Evolutionary conservation across 1,140 invertebrate species (phyloP), one percentile per base, ranked within the genome.

Genomic region (Procambarus virginalis): DNA sequence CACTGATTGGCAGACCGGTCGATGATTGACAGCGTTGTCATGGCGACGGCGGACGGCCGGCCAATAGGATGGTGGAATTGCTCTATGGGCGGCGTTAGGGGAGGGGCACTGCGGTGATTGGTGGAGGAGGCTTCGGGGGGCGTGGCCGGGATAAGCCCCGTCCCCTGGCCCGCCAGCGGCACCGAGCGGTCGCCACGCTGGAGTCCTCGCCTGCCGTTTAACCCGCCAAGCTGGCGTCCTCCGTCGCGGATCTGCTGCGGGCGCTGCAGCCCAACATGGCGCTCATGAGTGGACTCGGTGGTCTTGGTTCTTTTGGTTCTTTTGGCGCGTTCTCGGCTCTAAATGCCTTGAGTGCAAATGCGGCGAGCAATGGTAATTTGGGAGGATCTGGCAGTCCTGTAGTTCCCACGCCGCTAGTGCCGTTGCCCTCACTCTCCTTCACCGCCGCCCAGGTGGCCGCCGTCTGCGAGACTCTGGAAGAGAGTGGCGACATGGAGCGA

Each of bases 401-500:
- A 92, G 95, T 96, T 90, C 96, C 96, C 88, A 97, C 96, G 84
- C 97, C 97, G 45, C 95, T 98, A 94, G 96, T 98, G 94, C 97
- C 97, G 60, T 94, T 98, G 92, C 97, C 97, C 73, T 98, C 97
- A 78, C 94, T 98, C 55, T 98, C 97, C 93, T 98, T 98, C 95
- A 97, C 97, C 92, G 97, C 98, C 82, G 95, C 96, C 81, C 98
- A 99, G 94, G 98, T 99, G 84, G 98, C 98, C 14, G 98, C 98
- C 93, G 98, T 99, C 8, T 99, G 99, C 95, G 98, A 99, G 94
- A 99, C 98, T 17, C 95, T 99, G n/a, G 99, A 99, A 94, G 99
- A 99, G 93, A 97, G 96, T 93, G 98, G 98, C 10, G 98, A 99
- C 94, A 98, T 99, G 93, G 99, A 99, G 93, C 95, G 98, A 75